Conservation (phyloP, 2,113 vertebrate genomes). For the Coracopsis vasa region DNA sequence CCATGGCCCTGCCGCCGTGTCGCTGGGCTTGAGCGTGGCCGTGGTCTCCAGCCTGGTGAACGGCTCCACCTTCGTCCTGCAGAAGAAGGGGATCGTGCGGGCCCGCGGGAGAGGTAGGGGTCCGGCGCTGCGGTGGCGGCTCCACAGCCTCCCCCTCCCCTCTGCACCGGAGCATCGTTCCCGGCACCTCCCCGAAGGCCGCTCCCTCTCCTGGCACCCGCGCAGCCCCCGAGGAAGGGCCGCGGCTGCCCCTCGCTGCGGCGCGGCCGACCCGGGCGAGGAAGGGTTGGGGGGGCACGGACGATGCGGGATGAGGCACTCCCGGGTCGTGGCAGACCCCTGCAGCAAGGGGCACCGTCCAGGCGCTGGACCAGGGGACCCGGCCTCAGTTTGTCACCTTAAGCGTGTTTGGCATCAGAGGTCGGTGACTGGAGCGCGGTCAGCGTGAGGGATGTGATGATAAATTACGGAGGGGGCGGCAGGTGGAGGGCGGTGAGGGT, state of each 20-base stretch:
- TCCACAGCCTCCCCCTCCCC: neutral
- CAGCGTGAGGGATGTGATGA: neutral
- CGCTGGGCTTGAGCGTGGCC: constrained; percentile 82
- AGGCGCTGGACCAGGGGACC: neutral
- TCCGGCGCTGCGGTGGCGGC: neutral
- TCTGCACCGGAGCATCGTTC: neutral
- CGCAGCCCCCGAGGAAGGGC: neutral
- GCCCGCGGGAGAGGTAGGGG: constrained; percentile 83
- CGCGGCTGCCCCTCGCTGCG: neutral
- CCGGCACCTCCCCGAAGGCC: neutral
- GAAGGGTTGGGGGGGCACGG: neutral
- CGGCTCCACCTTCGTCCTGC: constrained; percentile 93
- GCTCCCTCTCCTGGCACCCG: neutral
- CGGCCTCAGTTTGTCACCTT: neutral
- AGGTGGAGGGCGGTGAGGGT: neutral
- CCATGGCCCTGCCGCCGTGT: constrained; percentile 75
- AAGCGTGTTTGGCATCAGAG: neutral
- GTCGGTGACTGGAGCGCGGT: neutral
- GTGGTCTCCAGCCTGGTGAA: constrained; percentile 92
- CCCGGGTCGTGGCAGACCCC: neutral
- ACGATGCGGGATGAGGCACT: neutral
- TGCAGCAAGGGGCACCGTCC: neutral
- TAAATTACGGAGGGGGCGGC: neutral
- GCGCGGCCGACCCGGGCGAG: neutral
- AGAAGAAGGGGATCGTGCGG: constrained; percentile 92